Base-by-base conservation (phyloP, 2,888 invertebrate genomes). In the Pasiphila rectangulata region DNA sequence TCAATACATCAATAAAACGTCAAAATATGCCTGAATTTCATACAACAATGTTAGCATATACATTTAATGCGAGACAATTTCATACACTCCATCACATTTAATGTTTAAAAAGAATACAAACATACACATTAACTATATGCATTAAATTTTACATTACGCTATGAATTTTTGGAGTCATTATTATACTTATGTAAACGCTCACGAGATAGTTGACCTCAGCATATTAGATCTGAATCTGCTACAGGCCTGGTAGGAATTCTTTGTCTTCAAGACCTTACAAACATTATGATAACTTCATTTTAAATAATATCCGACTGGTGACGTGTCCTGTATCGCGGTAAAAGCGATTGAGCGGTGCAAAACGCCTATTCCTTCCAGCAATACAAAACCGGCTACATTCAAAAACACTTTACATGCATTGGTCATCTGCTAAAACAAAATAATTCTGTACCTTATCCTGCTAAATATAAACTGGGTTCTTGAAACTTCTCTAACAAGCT, bases 121-220 rank as follows among this genome's bases (percentile, higher is more conserved):
- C 75, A 75, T 77, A 75, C 72, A 69, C 71, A 69, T 72, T 77
- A 71, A 68, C 71, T 75, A 78, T 77, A 79, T 73, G 73, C 70
- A 72, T 80, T 77, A 30, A 50, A 45, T 50, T 25, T 44, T 75
- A 69, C 73, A 75, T 74, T 72, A 76, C 66, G 70, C 74, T 78
- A 75, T 69, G 75, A 68, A 75, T 83, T 80, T 84, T 84, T 83
- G 84, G 84, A 84, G 82, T 83, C 77, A 75, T 72, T 72, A 75
- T 75, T 72, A 75, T 75, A 75, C 75, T 76, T 76, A 72, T 61
- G 55, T 72, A 70, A 72, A 70, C 67, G 81, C 83, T 80, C 79
- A 53, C 46, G 46, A 79, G 78, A 77, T 67, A 69, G 68, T 68
- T 68, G 65, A 75, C 78, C 83, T 79, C 80, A 79, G 77, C 72